Evolutionary conservation across 2,797 vertebrate species (phyloP), one percentile per base, ranked within the genome.

Genomic region (Hippopotamyrus pictus): DNA sequence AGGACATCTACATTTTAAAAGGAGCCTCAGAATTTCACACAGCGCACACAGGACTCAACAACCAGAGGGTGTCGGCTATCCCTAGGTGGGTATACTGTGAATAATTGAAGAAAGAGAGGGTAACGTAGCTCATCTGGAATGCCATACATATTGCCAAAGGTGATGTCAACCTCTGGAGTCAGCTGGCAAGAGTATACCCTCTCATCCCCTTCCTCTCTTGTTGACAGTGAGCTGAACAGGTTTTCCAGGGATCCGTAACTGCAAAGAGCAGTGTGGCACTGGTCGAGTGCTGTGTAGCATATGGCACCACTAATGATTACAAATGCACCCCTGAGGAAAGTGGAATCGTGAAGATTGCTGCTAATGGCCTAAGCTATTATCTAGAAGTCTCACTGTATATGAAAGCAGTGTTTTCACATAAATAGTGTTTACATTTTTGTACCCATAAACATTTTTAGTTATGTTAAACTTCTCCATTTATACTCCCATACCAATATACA

Each of bases 221-320:
- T 33, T 86, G 50, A 54, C 85, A 86, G 25, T 19, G 19, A 54
- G 51, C 85, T 57, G 14, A 57, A 57, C 85, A 86, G 53, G 25
- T 41, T 54, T 25, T 37, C 29, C 37, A 87, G 50, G 7, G 8
- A 57, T 54, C 50, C 7, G 33, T 59, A 41, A 87, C 50, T 54
- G 53, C 50, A 59, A 57, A 86, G 51, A 33, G 33, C 51, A 48
- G 46, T 48, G 19, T 29, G 22, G 51, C 85, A 57, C 50, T 37
- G 85, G 85, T 44, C 7, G 53, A 87, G 33, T 87, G 53, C 85
- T 44, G 50, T 19, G 51, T 19, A 59, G 48, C 85, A 87, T 57
- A 87, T 87, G 85, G 85, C 53, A 87, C 25, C 25, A 41, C 53
- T 87, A 57, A 87, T 57, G 51, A 87, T 29, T 87, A 57, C 85